Conservation (phyloP, 2,113 vertebrate genomes). For the Archocentrus centrarchus region DNA sequence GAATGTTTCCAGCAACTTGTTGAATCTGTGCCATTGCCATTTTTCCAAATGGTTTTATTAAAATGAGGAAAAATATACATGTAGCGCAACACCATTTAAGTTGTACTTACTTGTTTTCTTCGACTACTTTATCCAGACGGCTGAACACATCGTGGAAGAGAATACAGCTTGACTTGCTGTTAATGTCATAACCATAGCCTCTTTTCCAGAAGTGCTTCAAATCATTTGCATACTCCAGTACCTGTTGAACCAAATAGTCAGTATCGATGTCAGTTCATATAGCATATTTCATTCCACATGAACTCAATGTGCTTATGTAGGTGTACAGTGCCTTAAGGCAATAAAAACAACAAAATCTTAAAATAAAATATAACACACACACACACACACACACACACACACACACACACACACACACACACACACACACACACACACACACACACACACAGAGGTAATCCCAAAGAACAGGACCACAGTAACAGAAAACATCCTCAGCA, state of each 20-base stretch:
- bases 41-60: not conserved
- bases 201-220: conserved; percentile 98
- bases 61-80: not conserved
- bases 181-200: conserved; percentile 91
- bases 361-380: not conserved
- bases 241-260: conserved; percentile 71
- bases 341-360: not conserved
- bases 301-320: not conserved
- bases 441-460: too few relatives aligned
- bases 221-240: conserved; percentile 93
- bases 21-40: not conserved
- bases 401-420: too few relatives aligned
- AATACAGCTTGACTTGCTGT: conserved; percentile 91
- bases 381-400: not conserved
- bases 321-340: not conserved
- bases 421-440: too few relatives aligned
- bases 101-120: conserved; percentile 83
- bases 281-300: not conserved
- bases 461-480: not conserved
- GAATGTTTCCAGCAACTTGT: not conserved
- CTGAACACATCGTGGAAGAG: conserved; percentile 93
- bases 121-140: conserved; percentile 84
- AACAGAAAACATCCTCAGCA: not conserved
- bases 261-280: fast-evolving
- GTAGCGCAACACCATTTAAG: not conserved